A percentile compares a stretch with the other conserved stretches of the same genome.
Conservation (phyloP, 2,888 invertebrate species). For the Epinotia bilunana region DNA sequence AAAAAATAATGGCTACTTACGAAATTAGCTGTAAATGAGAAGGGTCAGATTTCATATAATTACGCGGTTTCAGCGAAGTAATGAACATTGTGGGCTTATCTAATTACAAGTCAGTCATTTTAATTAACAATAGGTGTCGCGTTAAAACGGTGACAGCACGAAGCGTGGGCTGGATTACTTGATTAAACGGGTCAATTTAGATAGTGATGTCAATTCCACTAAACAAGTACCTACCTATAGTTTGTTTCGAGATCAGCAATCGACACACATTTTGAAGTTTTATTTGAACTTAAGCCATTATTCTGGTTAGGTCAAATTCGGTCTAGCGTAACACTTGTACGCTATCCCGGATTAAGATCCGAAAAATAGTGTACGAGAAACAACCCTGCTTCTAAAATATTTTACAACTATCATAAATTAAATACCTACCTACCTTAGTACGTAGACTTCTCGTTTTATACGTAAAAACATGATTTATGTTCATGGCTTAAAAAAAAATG, state of each 20-base stretch:
- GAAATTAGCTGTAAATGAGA: slow-evolving; percentile 40
- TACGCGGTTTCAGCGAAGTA: slow-evolving; percentile 34
- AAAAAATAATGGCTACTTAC: slow-evolving; percentile 31
- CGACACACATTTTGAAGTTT: too few species aligned
- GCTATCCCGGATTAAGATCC: not conserved
- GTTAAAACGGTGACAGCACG: not conserved
- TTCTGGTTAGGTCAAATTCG: not conserved
- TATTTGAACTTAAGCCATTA: too few species aligned
- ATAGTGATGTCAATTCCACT: not conserved
- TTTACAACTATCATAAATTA: slow-evolving; percentile 31
- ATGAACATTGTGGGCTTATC: slow-evolving; percentile 27
- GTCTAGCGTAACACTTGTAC: not conserved
- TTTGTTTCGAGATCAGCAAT: not conserved
- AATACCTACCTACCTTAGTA: not conserved
- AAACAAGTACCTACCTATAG: not conserved
- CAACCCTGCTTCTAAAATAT: not conserved
- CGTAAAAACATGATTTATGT: slow-evolving; percentile 20
- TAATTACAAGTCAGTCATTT: slow-evolving; percentile 7
- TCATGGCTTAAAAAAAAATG: slow-evolving; percentile 48
- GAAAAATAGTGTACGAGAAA: too few species aligned
- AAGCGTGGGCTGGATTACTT: not conserved
- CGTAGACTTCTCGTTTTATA: not conserved
- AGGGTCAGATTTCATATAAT: slow-evolving; percentile 29
- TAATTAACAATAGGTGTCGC: slow-evolving; percentile 30
- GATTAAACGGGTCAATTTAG: not conserved